Evolutionary conservation across 2,797 vertebrate genomes (phyloP), one percentile per base, ranked within the genome.

Genomic region (Erethizon dorsatum): DNA sequence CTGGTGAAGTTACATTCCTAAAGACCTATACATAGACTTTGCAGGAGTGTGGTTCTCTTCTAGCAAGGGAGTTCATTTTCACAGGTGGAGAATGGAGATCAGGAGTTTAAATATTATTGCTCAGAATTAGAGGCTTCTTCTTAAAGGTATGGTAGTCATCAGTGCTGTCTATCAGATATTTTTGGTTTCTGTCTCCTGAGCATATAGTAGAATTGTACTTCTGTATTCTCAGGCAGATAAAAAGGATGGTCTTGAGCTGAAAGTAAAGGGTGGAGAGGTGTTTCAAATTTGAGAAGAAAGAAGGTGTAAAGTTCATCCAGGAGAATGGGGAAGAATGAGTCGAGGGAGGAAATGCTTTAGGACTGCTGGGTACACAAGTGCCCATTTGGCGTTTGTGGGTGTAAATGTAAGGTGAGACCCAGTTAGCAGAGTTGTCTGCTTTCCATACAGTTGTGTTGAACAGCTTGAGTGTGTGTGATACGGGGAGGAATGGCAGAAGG

Each of bases 1-100:
- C 98, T 98, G 96, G 90, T 95, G 96, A 97, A 96, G 96, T 97
- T 45, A 57, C 96, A 97, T 96, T 98, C 95, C 96, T 96, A 17
- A 85, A 95, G 89, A 93, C 78, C 93, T 52, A 20, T 59, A 87
- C 75, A 59, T 83, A 88, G 88, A 80, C 90, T 92, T 96, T 86
- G 31, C 14, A 77, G 88, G 67, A 92, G 33, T 91, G 56, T 93
- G 59, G 24, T 87, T 94, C 69, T 94, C 26, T 83, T 80, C 78
- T 87, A 78, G 52, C 22, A 56, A 5, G 33, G 45, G n/a, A 88
- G 75, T 90, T 92, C n/a, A 77, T 91, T 95, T 96, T 97, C 86
- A 78, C 67, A 93, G 91, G 87, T 91, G 52, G 54, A 67, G 33
- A 96, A 69, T 94, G 57, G 77, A 90, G 82, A 95, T 96, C 77